Evolutionary conservation across 2,888 invertebrate species (phyloP).

Genomic region (Ctena decussata): DNA sequence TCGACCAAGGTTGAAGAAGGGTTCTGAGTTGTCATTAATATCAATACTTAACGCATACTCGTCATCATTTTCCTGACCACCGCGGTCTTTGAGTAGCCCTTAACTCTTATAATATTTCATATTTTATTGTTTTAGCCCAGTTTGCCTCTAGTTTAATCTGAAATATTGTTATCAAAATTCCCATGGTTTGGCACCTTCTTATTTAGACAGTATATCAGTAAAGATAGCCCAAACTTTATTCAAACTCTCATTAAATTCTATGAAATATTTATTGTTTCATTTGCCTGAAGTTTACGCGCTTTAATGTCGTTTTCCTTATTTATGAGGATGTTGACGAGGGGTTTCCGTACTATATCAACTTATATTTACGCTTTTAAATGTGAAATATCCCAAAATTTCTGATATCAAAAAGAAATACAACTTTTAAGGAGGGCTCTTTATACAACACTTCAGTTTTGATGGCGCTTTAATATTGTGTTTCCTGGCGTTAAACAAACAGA

Average conservation of each 20-base stretch:
- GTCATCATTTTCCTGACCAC: neutral
- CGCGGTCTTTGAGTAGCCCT: neutral
- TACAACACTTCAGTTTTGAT: constrained; percentile 26
- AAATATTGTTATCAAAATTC: neutral
- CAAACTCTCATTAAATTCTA: constrained; percentile 57
- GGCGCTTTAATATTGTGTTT: constrained; percentile 46
- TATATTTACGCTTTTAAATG: constrained; percentile 47
- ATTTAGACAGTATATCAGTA: constrained; percentile 51
- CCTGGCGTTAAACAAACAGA: constrained; percentile 45
- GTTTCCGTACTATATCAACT: constrained; percentile 30
- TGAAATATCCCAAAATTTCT: constrained; percentile 8
- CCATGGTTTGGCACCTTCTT: constrained; percentile 6
- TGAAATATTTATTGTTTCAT: constrained; percentile 68
- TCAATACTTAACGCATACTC: neutral
- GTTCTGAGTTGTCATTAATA: too few relatives aligned
- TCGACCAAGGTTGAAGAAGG: too few relatives aligned
- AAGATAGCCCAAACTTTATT: constrained; percentile 59
- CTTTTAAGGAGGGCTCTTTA: constrained; percentile 39
- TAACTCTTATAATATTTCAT: neutral
- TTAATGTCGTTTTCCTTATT: constrained; percentile 62
- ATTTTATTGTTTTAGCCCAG: constrained; percentile 4
- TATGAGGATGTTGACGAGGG: constrained; percentile 29
- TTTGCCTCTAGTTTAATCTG: neutral
- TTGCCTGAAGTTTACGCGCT: constrained; percentile 55
- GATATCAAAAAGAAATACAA: constrained; percentile 33